Base-by-base conservation (phyloP, 2,797 vertebrate species). In the Okamejei kenojei region DNA sequence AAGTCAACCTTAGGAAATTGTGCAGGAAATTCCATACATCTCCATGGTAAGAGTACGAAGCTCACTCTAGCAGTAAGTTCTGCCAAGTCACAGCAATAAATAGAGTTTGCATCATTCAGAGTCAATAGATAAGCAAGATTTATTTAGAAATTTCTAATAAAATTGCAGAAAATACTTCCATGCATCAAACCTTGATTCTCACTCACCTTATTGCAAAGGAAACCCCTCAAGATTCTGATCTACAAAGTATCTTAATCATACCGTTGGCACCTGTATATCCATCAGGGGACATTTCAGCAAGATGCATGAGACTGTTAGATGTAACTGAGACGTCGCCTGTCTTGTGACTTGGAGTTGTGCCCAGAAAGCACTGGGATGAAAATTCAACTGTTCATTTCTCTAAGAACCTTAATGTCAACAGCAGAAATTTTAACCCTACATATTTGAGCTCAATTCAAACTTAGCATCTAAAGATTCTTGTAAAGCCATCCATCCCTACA, bases 391-490 rank as follows among this genome's bases (percentile, higher is more conserved):
- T 58, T 63, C 9, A 86, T 86, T 86, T 86, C 4, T 65, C n/a
- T 86, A n/a, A 63, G 82, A 86, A 61, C 54, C 65, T 86, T 58
- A 86, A 86, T 61, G 58, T 13, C 58, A 86, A 10, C 81, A 84
- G 23, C 23, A 45, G 45, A 84, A 54, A 86, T 63, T 65, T 61
- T 86, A 61, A 13, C 15, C 58, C 29, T 58, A 15, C 63, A n/a
- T 13, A 26, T 4, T 84, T 84, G 54, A 84, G 54, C 54, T 58
- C 1, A 84, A 10, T 1, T 84, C 23, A 61, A 84, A 84, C 29
- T 54, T 5, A 86, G 26, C 0, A 84, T 23, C 15, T 15, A 8
- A 13, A 32, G 10, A 29, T 63, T 86, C 13, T 29, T 86, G 82
- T 86, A 63, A 63, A 86, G 29, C 82, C 58, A 61, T 65, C 54